phyloP scores from a whole-genome alignment of 53 echinoderm and acorn worm genomes.

The Pentamera pediparva region DNA sequence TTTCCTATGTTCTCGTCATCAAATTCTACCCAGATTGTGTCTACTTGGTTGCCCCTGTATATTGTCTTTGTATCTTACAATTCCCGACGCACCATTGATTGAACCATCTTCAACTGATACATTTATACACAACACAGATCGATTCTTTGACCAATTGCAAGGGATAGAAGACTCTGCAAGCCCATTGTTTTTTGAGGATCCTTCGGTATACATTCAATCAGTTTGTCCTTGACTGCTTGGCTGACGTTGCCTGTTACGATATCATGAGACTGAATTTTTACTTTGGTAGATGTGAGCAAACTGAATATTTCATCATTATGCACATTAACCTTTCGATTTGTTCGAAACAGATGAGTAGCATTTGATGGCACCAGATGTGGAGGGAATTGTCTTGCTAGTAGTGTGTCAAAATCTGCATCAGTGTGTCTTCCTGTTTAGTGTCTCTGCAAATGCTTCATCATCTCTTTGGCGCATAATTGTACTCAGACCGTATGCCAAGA shows the following conservation, averaged over 20 bases:
- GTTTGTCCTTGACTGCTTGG: not conserved
- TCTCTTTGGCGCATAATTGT: slow-evolving; percentile 8
- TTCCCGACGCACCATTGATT: slow-evolving; percentile 3
- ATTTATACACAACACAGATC: not conserved
- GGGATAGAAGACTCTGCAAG: not conserved
- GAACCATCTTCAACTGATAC: slow-evolving; percentile 15
- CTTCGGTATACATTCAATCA: not conserved
- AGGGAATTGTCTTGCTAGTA: not conserved
- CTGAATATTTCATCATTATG: not conserved
- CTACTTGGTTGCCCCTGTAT: not conserved
- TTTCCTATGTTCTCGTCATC: no score
- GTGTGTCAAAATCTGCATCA: not conserved
- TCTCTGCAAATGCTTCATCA: not conserved
- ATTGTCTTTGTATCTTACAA: not conserved
- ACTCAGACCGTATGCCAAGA: not conserved
- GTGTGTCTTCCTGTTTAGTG: not conserved
- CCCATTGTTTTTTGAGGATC: not conserved
- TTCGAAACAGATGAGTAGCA: slow-evolving; percentile 4
- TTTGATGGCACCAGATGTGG: not conserved
- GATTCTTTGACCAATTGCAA: not conserved
- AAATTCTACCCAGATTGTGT: not conserved
- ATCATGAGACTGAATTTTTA: not conserved
- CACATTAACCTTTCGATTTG: not conserved
- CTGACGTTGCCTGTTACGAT: not conserved
- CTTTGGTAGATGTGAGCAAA: not conserved